Percentiles rank a stretch among this genome's conserved stretches.
Conservation (phyloP, 2,113 vertebrate species). For the Dipodomys spectabilis region DNA sequence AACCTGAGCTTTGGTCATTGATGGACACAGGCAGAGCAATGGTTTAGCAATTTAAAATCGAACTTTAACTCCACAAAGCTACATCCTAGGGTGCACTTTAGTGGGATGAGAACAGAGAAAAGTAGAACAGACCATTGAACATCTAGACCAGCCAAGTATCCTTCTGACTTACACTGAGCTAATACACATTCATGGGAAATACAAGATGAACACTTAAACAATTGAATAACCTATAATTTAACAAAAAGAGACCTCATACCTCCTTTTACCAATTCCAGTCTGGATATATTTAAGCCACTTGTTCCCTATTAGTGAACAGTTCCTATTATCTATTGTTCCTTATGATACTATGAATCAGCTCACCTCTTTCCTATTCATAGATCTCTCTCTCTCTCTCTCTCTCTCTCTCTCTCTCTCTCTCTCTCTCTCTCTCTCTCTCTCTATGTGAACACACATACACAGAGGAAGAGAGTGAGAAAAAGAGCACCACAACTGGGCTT, state of each 20-base stretch:
- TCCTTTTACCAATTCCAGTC: neutral
- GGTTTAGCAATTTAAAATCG: neutral
- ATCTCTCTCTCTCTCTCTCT: too few relatives aligned
- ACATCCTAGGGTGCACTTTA: neutral
- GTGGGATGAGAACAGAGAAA: neutral
- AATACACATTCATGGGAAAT: neutral
- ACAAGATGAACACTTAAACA: neutral
- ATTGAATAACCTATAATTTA: neutral
- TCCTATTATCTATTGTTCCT: neutral
- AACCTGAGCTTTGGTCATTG: slow-evolving; percentile 11
- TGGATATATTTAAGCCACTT: neutral
- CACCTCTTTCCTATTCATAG: too few relatives aligned
- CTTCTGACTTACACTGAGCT: neutral
- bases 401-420: too few relatives aligned
- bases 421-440: too few relatives aligned
- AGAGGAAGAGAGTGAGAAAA: too few relatives aligned
- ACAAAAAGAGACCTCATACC: neutral
- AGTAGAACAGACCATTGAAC: neutral
- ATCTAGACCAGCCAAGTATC: neutral
- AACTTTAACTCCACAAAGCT: neutral
- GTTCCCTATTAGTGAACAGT: neutral
- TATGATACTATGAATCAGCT: neutral
- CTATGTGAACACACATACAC: too few relatives aligned
- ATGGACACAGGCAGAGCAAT: neutral
- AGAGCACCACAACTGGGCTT: too few relatives aligned